phyloP scores from a whole-genome alignment of 1,140 invertebrate genomes.

The Drosophila serrata region DNA sequence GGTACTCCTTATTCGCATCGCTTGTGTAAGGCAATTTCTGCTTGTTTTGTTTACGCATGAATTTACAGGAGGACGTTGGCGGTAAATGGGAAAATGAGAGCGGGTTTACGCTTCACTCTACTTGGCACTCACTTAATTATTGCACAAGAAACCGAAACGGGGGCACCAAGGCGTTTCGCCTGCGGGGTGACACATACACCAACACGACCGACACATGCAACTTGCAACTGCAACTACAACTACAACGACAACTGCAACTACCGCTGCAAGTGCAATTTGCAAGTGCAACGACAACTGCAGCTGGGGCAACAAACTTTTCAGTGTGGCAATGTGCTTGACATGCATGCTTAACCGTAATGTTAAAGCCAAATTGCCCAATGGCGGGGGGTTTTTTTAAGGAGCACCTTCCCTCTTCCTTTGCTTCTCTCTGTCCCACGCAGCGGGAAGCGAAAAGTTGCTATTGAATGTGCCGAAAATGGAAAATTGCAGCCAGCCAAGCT shows the following conservation, averaged over 20 bases:
- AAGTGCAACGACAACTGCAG: conserved; percentile 45
- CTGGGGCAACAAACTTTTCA: conserved; percentile 79
- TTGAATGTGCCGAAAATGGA: conserved; percentile 24
- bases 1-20: conserved; percentile 7
- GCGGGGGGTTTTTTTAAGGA: conserved; percentile 15
- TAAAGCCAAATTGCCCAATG: conserved; percentile 67
- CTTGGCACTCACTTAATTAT: conserved; percentile 83
- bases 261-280: conserved; percentile 31
- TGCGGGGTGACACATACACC: conserved; percentile 28
- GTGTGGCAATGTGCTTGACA: conserved; percentile 75
- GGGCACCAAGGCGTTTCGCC: conserved; percentile 68
- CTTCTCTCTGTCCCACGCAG: neutral
- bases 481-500: conserved; percentile 3
- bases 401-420: too few relatives aligned
- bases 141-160: conserved; percentile 77
- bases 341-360: conserved; percentile 73
- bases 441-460: conserved; percentile 4
- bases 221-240: conserved; percentile 33
- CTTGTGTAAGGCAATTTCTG: neutral
- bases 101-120: conserved; percentile 73
- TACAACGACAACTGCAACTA: conserved; percentile 24
- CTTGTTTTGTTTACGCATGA: conserved; percentile 72
- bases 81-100: conserved; percentile 65
- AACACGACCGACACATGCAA: conserved; percentile 21
- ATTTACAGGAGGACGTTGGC: conserved; percentile 52